phyloP scores from a whole-genome alignment of 92 coral and sea anemone species.

The Hydrozoanthus gracilis region DNA sequence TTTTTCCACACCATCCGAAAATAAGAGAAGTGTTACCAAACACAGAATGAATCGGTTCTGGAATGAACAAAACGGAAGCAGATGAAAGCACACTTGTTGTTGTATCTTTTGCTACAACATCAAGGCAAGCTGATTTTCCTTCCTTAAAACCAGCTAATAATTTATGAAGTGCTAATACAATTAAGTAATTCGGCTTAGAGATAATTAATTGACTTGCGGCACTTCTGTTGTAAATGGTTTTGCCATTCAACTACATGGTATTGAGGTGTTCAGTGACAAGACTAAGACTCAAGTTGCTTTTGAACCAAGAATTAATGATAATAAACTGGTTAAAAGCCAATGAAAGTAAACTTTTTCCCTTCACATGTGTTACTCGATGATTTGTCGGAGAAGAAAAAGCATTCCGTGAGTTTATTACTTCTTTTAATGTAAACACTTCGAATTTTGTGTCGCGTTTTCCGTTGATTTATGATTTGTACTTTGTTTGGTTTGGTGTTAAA shows the following conservation, averaged over 20 bases:
- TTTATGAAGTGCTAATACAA: constrained; percentile 43
- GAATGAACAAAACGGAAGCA: too few species aligned
- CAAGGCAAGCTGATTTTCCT: not conserved
- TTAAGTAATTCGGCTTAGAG: constrained; percentile 16
- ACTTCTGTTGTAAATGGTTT: constrained; percentile 1
- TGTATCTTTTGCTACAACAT: too few species aligned
- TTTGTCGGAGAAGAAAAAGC: not conserved
- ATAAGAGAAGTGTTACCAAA: too few species aligned
- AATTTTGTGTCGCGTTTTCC: not conserved
- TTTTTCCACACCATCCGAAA: too few species aligned
- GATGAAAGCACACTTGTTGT: not conserved
- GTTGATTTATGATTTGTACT: constrained; percentile 36
- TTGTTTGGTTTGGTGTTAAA: constrained; percentile 23
- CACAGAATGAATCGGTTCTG: too few species aligned
- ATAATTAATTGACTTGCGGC: not conserved
- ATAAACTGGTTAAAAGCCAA: too few species aligned
- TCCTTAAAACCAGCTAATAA: not conserved
- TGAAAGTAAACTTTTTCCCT: too few species aligned
- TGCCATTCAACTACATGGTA: not conserved
- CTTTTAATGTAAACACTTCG: not conserved
- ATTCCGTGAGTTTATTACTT: not conserved
- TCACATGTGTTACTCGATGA: not conserved
- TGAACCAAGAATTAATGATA: too few species aligned
- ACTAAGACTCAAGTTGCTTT: too few species aligned
- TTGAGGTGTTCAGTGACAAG: not conserved